Evolutionary conservation across 2,113 vertebrate species (phyloP).

Genomic region (Sebastes schlegelii): DNA sequence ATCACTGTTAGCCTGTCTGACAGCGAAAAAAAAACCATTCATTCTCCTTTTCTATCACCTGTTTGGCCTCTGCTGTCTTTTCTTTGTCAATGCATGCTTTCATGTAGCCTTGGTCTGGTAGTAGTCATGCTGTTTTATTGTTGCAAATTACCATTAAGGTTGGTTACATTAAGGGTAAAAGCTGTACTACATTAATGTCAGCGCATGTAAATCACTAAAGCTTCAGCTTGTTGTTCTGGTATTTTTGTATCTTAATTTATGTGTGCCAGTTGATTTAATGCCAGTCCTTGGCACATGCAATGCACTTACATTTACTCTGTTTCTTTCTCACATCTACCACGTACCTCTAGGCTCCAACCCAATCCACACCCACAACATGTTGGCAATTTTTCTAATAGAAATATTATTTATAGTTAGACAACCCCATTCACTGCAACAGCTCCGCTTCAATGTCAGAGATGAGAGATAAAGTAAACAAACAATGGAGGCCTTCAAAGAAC

Average conservation of each 20-base stretch:
- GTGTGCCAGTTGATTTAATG: conserved; percentile 29
- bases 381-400: conserved; percentile 21
- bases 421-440: background rate
- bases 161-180: conserved; percentile 8
- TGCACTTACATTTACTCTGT: conserved; percentile 7
- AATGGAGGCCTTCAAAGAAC: background rate
- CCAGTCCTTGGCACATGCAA: conserved; percentile 12
- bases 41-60: background rate
- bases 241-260: conserved; percentile 1
- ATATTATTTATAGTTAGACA: conserved; percentile 12
- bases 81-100: background rate
- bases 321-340: conserved; percentile 15
- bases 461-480: conserved; percentile 6
- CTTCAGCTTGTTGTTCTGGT: conserved; percentile 2
- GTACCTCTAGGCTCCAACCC: background rate
- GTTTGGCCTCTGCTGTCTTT: conserved; percentile 1
- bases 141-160: conserved; percentile 8
- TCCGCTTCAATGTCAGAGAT: conserved; percentile 6
- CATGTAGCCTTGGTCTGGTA: background rate
- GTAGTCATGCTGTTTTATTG: conserved; percentile 4
- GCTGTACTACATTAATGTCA: conserved; percentile 5
- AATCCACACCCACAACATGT: background rate
- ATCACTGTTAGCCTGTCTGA: conserved; percentile 26
- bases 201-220: background rate
- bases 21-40: conserved; percentile 1